Conservation (phyloP, 2,888 invertebrate genomes). For the Drepana falcataria region DNA sequence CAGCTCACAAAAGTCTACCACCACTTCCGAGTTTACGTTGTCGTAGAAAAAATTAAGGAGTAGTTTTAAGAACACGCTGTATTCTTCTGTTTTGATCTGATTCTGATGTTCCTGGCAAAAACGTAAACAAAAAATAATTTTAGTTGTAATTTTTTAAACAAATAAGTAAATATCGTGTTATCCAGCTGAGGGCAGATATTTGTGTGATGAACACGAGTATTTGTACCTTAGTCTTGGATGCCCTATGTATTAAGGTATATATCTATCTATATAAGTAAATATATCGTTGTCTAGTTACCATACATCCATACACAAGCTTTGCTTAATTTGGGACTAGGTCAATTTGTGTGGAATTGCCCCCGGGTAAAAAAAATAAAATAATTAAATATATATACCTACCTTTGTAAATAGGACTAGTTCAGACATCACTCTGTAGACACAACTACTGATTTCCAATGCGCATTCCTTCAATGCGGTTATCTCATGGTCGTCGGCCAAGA, state of each 20-base stretch:
- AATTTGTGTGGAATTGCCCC: too few species aligned
- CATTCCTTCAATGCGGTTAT: conserved; percentile 36
- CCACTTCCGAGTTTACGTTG: conserved; percentile 23
- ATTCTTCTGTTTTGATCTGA: conserved; percentile 53
- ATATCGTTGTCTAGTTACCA: too few species aligned
- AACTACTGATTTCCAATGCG: conserved; percentile 32
- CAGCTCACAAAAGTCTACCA: conserved; percentile 55
- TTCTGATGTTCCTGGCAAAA: conserved; percentile 50
- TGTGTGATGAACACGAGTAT: too few species aligned
- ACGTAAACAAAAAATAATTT: not conserved
- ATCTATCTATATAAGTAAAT: too few species aligned
- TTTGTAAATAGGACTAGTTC: conserved; percentile 56
- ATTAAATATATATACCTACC: conserved; percentile 26
- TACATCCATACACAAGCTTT: too few species aligned
- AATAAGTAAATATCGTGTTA: too few species aligned
- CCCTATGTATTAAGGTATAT: too few species aligned
- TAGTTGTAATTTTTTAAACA: too few species aligned
- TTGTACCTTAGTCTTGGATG: too few species aligned
- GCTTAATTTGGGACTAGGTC: too few species aligned
- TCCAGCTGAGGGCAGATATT: not conserved
- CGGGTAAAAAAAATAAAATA: too few species aligned
- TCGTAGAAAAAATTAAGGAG: conserved; percentile 49
- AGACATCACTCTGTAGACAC: conserved; percentile 36
- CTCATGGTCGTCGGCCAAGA: conserved; percentile 54
- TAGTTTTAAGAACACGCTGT: conserved; percentile 52